These are phyloP conservation scores for Ascaphus truei DNA, from an alignment of 2,113 vertebrate genomes.

Conservation along the genomic window DNA sequence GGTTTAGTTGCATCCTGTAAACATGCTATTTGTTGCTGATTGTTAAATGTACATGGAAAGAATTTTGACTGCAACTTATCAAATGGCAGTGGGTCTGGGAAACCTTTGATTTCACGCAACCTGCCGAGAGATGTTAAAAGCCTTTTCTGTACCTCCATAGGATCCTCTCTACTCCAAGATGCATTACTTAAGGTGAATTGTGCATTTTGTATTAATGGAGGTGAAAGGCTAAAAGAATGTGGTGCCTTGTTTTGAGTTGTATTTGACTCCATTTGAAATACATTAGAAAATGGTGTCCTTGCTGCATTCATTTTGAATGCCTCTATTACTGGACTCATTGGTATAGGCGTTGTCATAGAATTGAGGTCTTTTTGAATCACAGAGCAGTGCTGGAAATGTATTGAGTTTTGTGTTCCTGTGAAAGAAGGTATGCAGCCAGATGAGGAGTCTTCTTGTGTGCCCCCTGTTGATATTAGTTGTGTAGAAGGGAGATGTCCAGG, in stretches of 20 bases:
- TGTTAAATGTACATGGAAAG: conserved; percentile 62
- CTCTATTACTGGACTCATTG: conserved; percentile 48
- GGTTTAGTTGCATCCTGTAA: conserved; percentile 57
- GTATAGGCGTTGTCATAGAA: conserved; percentile 46
- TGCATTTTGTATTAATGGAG: conserved; percentile 59
- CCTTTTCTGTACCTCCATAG: conserved; percentile 54
- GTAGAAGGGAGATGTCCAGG: conserved; percentile 60
- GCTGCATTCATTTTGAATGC: conserved; percentile 60
- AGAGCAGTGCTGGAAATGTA: conserved; percentile 49
- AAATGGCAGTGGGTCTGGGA: conserved; percentile 48
- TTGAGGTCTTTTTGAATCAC: conserved; percentile 50
- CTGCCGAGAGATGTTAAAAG: conserved; percentile 56
- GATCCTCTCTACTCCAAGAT: conserved; percentile 58
- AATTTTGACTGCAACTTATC: conserved; percentile 40
- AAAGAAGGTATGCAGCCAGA: conserved; percentile 55
- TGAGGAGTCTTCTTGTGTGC: conserved; percentile 51
- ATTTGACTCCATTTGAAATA: conserved; percentile 62
- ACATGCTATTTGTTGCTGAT: conserved; percentile 56
- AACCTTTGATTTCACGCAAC: conserved; percentile 51
- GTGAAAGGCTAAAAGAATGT: conserved; percentile 58
- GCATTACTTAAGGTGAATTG: conserved; percentile 49
- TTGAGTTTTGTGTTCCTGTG: conserved; percentile 57
- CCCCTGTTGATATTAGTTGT: conserved; percentile 54
- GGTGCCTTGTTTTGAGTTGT: conserved; percentile 60
- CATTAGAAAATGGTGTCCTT: conserved; percentile 51